A percentile compares a stretch with the other conserved stretches of the same genome.
Evolutionary conservation across 2,888 invertebrate genomes (phyloP).

Genomic region (Drosophila algonquin): DNA sequence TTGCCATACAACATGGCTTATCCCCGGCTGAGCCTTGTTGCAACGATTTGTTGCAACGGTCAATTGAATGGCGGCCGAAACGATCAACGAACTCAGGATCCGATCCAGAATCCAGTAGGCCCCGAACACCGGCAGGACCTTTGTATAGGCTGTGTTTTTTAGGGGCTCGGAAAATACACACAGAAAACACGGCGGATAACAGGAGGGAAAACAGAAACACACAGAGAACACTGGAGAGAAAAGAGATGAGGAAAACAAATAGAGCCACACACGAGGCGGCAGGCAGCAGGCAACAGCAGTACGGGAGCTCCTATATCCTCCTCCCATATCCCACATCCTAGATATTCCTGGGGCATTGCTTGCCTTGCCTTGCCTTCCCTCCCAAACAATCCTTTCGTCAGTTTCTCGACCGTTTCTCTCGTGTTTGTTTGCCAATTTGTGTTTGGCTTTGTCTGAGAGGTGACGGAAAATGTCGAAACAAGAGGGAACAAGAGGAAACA

Average conservation of each 20-base stretch:
- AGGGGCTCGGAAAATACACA: constrained; percentile 44
- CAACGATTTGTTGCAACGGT: constrained; percentile 70
- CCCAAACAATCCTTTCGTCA: constrained; percentile 52
- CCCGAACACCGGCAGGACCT: constrained; percentile 20
- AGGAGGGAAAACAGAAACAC: constrained; percentile 51
- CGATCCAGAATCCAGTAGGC: constrained; percentile 13
- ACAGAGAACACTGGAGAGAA: constrained; percentile 8
- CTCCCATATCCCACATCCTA: constrained; percentile 1
- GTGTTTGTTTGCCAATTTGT: constrained; percentile 59
- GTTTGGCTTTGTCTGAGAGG: constrained; percentile 58
- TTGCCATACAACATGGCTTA: constrained; percentile 74
- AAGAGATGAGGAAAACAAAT: not conserved
- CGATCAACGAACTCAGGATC: constrained; percentile 60
- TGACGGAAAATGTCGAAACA: constrained; percentile 20
- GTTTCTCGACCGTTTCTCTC: constrained; percentile 22
- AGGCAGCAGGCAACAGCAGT: not conserved
- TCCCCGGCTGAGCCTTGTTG: constrained; percentile 81
- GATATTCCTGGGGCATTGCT: constrained; percentile 5
- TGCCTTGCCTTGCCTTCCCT: not conserved
- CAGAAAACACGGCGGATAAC: constrained; percentile 50
- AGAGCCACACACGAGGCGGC: constrained; percentile 6
- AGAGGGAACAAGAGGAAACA: not conserved
- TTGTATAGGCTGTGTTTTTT: constrained; percentile 69
- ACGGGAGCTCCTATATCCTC: not conserved
- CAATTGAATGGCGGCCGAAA: constrained; percentile 80